Percentiles rank a stretch among this genome's conserved stretches.
These are phyloP conservation scores for Hippolais icterina DNA, from an alignment of 2,113 vertebrate species.

Conservation along the genomic window DNA sequence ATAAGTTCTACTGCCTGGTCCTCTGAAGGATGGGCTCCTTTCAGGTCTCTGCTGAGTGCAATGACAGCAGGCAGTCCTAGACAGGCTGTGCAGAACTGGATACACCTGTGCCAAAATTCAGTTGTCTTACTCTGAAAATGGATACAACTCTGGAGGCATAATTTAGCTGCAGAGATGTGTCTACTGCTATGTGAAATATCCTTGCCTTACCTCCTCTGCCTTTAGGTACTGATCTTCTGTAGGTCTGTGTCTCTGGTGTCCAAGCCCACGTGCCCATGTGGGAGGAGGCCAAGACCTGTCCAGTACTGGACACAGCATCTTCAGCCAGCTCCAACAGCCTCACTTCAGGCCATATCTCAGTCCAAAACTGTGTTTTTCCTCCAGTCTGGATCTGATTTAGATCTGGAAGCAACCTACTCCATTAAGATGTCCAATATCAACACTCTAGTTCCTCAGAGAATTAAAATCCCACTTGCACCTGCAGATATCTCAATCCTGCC, in stretches of 20 bases:
- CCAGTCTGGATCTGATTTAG: neutral
- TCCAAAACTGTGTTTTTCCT: neutral
- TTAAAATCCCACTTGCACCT: neutral
- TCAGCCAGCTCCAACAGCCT: neutral
- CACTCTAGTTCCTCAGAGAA: neutral
- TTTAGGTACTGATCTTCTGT: neutral
- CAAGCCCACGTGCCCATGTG: no score
- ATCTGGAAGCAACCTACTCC: neutral
- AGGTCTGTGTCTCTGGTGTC: rapidly evolving
- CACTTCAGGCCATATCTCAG: neutral
- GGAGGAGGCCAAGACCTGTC: neutral
- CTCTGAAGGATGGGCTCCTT: neutral
- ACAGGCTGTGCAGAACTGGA: neutral
- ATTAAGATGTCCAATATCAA: neutral
- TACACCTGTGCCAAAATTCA: neutral
- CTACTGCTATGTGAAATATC: neutral
- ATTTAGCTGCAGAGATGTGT: neutral
- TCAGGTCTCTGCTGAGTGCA: neutral
- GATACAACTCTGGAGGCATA: neutral
- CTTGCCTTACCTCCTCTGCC: neutral
- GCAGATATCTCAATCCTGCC: neutral
- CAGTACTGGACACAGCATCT: neutral
- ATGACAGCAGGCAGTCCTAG: neutral
- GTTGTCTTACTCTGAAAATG: neutral
- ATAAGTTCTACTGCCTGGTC: neutral